Base-by-base conservation (phyloP, 35 echinoderm and acorn worm genomes). In the Apostichopus californicus region DNA sequence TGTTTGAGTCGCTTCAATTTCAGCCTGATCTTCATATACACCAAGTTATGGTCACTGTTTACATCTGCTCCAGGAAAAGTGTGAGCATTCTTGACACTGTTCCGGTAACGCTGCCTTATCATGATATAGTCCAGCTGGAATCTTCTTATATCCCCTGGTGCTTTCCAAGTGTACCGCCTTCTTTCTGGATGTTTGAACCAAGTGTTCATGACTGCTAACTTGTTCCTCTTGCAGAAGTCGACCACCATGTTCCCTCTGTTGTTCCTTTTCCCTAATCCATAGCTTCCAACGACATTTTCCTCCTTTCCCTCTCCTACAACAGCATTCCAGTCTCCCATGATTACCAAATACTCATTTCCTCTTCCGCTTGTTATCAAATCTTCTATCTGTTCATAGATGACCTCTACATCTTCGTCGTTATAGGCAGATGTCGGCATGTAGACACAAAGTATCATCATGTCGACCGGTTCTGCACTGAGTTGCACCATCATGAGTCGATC, bases 51-150 rank as follows among this genome's bases (percentile, higher is more conserved):
- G 9, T 91, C 90, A 5, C n/a, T 14, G 13, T 55, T 25, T 5
- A 78, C 54, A 78, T 91, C 90, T 56, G 90, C 90, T 5, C 90
- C 90, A 20, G 90, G 71, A 79, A 78, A 91, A 4, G 90, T 91
- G 14, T 22, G 20, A 8, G 78, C 71, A 54, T 79, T 79, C 73
- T 79, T 91, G 3, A 91, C 70, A 20, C 34, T 21, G 20, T 91
- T 91, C 58, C 34, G 26, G n/a, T 78, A 91, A 0, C 77, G 12
- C 5, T 91, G 3, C 3, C 78, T 91, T 6, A 91, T 25, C 71
- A 91, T 4, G 18, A 91, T 78, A 54, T 53, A 91, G 18, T 91
- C 90, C 52, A 91, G 53, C 55, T 91, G 90, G 55, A 55, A 46
- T 9, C 71, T n/a, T n/a, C 20, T 9, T 2, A 5, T 79, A 20